Conservation (phyloP, 2,113 vertebrate species). For the Ciconia stormi region DNA sequence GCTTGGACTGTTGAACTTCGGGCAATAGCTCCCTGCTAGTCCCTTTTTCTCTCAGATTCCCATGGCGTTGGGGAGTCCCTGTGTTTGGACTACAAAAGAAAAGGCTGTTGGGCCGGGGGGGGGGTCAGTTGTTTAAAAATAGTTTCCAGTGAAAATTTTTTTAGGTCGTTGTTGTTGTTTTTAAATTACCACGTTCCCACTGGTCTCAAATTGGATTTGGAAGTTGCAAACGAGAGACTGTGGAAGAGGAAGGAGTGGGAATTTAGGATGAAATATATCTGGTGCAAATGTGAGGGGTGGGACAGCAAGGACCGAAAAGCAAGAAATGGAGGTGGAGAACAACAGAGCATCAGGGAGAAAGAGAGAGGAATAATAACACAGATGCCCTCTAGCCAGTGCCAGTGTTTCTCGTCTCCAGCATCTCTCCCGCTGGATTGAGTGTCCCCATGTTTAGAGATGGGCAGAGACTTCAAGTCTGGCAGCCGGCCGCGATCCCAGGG, state of each 20-base stretch:
- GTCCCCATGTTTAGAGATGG: not conserved
- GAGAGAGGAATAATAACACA: not conserved
- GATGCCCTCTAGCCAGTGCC: not conserved
- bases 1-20: not conserved
- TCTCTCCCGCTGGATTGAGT: not conserved
- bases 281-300: not conserved
- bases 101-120: not conserved
- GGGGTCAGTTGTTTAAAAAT: not conserved
- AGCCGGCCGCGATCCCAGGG: accelerated
- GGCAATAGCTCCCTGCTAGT: not conserved
- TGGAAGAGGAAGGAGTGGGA: not conserved
- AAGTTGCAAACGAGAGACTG: not conserved
- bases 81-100: not conserved
- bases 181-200: not conserved
- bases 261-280: not conserved
- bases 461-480: not conserved
- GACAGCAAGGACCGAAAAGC: not conserved
- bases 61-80: not conserved
- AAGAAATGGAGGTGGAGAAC: not conserved
- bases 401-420: not conserved
- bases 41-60: not conserved
- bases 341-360: not conserved
- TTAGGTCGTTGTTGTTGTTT: accelerated
- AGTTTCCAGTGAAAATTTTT: not conserved
- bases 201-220: not conserved